These are phyloP conservation scores for Escarpia spicata DNA, from an alignment of 2,888 invertebrate species.

Conservation along the genomic window DNA sequence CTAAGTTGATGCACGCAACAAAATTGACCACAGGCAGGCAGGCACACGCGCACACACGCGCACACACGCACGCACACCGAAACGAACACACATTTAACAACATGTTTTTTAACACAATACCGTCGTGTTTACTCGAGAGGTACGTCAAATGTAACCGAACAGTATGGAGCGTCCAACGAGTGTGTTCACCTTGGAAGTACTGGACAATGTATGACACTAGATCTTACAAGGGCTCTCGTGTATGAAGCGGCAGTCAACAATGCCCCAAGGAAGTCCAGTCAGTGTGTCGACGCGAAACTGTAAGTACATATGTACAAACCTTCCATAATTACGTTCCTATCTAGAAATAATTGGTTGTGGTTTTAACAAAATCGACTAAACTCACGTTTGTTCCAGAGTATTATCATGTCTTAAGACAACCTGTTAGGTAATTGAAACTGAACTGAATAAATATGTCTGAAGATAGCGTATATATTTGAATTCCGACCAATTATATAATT, in stretches of 20 bases:
- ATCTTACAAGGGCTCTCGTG: not conserved
- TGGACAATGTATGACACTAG: not conserved
- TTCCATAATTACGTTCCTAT: no score
- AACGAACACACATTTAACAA: no score
- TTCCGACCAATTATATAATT: not conserved
- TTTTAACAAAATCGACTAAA: not conserved
- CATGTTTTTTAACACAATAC: not conserved
- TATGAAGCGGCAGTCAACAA: not conserved
- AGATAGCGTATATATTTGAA: not conserved
- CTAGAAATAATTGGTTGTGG: no score
- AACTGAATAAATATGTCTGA: not conserved
- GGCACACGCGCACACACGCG: no score
- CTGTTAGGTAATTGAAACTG: not conserved
- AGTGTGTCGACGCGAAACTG: not conserved
- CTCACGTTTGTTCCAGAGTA: not conserved
- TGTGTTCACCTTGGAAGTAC: not conserved
- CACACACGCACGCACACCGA: no score
- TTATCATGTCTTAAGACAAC: not conserved
- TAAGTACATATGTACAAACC: not conserved
- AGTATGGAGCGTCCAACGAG: not conserved
- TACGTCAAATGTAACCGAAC: not conserved
- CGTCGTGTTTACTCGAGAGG: no score
- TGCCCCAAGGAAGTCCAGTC: not conserved
- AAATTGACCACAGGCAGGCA: not conserved
- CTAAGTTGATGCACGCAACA: not conserved